Evolutionary conservation across 1,140 invertebrate species (phyloP), one percentile per base, ranked within the genome.

Genomic region (Sipha flava): DNA sequence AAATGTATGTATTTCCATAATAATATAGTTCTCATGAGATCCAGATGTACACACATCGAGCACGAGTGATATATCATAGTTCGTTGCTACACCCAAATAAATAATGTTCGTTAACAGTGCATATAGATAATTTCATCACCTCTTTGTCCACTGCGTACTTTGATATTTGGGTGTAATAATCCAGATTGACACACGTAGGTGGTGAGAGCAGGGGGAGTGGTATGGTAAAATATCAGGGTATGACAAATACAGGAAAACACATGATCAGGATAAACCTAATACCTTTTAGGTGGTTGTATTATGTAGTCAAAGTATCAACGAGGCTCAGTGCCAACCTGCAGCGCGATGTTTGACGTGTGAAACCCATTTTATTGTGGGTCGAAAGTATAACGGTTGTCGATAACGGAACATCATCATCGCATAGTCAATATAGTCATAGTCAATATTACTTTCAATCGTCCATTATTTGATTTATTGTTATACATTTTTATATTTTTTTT

Each of bases 221-320:
- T n/a, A n/a, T n/a, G n/a, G n/a, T n/a, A n/a, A n/a, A n/a, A 66
- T 66, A 66, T 43, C 64, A 26, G 34, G 21, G 34, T 66, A 43
- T 21, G 12, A 16, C 14, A 21, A 66, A 66, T 26, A 23, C 37
- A 18, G 31, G 34, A 43, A 66, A 66, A 66, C 34, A 23, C 64
- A 21, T 66, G 64, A 66, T 43, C n/a, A 37, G 64, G 34, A 66
- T 66, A 43, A 43, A 43, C 64, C 21, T 6, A n/a, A 16, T 37
- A 16, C 21, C 34, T 66, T 66, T 66, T 26, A 26, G 34, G 43
- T 12, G 21, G 37, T 43, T 29, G 64, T 40, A 43, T 66, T 66
- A 43, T 66, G 64, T 66, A 66, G 64, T 66, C 64, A 66, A 43
- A 66, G 37, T 66, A 66, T 66, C 64, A 43, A 66, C 34, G 21